phyloP scores from a whole-genome alignment of 2,797 vertebrate genomes.

The Sebastolobus altivelis region DNA sequence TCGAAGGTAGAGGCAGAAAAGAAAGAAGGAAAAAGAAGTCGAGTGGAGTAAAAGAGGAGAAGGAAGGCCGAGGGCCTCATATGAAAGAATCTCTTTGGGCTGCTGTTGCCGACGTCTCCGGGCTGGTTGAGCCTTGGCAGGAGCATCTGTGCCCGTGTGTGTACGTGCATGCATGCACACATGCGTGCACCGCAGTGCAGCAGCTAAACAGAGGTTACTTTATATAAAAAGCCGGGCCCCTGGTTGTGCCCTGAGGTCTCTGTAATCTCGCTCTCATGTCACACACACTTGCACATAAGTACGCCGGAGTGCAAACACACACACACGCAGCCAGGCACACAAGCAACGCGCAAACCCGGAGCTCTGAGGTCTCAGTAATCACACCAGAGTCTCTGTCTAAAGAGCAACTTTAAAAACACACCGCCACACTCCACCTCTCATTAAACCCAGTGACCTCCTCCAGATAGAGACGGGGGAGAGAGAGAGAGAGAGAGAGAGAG shows the following conservation, averaged over 20 bases:
- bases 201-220: conserved; percentile 86
- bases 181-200: conserved; percentile 73
- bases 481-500: conserved; percentile 22
- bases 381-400: conserved; percentile 74
- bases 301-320: conserved; percentile 50
- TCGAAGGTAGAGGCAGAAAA: conserved; percentile 5
- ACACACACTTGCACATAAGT: conserved; percentile 50
- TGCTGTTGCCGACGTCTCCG: conserved; percentile 48
- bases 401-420: conserved; percentile 73
- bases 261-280: conserved; percentile 78
- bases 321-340: not conserved
- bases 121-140: conserved; percentile 59
- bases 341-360: conserved; percentile 44
- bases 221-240: conserved; percentile 83
- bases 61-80: conserved; percentile 33
- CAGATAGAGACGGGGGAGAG: conserved; percentile 22
- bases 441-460: conserved; percentile 83
- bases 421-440: conserved; percentile 78
- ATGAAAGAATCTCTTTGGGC: conserved; percentile 71
- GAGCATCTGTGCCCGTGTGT: conserved; percentile 30
- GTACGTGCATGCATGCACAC: conserved; percentile 42
- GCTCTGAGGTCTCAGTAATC: conserved; percentile 75
- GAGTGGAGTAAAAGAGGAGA: conserved; percentile 11
- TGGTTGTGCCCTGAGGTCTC: conserved; percentile 82
- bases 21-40: not conserved